phyloP scores from a whole-genome alignment of 2,888 invertebrate species.

The Drosophila eohydei region DNA sequence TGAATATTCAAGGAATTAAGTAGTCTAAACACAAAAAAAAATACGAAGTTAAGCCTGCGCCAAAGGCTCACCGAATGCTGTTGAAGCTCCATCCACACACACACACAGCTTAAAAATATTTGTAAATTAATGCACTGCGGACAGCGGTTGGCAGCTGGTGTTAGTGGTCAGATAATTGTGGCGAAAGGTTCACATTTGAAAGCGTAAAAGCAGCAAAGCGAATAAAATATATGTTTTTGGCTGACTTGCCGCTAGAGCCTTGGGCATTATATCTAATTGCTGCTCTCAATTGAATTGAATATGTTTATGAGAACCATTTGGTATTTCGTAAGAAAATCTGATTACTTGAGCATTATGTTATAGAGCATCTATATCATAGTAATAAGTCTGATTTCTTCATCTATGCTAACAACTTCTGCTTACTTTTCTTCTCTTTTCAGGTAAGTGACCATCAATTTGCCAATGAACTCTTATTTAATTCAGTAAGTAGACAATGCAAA shows the following conservation, averaged over 20 bases:
- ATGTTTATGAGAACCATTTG: background rate
- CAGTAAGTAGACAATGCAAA: constrained; percentile 51
- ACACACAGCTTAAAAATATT: constrained; percentile 45
- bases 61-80: constrained; percentile 23
- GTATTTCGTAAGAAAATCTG: background rate
- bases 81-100: constrained; percentile 15
- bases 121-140: constrained; percentile 53
- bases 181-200: constrained; percentile 12
- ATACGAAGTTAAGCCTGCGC: constrained; percentile 43
- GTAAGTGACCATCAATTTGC: constrained; percentile 42
- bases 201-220: background rate
- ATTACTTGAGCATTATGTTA: background rate
- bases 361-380: background rate
- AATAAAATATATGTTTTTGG: background rate
- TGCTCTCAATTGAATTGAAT: background rate
- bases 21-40: constrained; percentile 52
- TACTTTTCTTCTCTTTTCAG: constrained; percentile 33
- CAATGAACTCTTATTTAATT: constrained; percentile 44
- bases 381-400: background rate
- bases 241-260: background rate
- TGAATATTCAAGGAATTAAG: constrained; percentile 74
- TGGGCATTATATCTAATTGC: background rate
- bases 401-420: background rate
- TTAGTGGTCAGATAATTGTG: constrained; percentile 56
- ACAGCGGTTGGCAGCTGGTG: constrained; percentile 29